These are phyloP conservation scores for Rotaria socialis DNA, from an alignment of 2,888 invertebrate species.

Conservation along the genomic window DNA sequence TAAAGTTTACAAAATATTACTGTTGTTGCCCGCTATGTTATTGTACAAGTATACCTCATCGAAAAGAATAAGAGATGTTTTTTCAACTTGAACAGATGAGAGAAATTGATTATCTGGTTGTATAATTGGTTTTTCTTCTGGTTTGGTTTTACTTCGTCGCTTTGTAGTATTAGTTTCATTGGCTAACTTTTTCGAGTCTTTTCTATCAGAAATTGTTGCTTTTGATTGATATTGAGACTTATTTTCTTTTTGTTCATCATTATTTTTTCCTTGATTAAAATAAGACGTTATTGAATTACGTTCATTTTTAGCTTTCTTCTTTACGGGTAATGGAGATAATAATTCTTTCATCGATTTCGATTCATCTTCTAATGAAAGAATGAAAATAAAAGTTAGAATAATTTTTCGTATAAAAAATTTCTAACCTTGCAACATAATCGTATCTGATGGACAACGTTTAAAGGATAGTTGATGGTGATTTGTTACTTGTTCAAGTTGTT, in stretches of 20 bases:
- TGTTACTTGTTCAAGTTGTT: neutral
- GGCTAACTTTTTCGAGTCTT: neutral
- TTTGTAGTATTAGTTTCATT: neutral
- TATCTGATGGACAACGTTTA: neutral
- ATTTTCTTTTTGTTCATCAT: conserved; percentile 13
- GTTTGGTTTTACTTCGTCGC: neutral
- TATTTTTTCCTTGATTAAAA: neutral
- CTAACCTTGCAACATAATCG: neutral
- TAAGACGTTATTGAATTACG: neutral
- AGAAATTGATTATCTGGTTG: neutral
- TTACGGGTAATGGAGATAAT: neutral
- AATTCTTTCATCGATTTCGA: neutral
- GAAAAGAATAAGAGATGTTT: conserved; percentile 7
- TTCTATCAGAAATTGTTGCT: neutral
- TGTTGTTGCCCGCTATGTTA: neutral
- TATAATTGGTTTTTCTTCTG: neutral
- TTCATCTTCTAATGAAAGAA: neutral
- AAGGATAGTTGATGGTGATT: neutral
- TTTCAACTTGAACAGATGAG: neutral
- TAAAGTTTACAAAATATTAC: neutral
- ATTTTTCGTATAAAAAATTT: neutral
- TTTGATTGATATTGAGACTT: neutral
- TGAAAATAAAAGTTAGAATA: neutral
- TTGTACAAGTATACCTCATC: neutral
- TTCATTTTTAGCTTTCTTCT: neutral